Conservation (phyloP, 2,797 vertebrate genomes). For the Malacoctenus gilli region DNA sequence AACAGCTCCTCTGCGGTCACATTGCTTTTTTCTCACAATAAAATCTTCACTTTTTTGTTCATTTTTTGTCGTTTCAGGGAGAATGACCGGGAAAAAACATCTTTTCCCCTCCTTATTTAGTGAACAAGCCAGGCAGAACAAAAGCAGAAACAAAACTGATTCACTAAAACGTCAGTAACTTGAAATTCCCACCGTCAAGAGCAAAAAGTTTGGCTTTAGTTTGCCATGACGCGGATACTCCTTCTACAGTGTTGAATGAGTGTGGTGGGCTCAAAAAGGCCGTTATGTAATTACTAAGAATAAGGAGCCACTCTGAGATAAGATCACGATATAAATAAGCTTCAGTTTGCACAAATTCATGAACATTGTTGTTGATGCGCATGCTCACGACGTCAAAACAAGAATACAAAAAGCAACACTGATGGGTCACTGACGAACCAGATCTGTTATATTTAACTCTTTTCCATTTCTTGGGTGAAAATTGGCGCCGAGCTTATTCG, state of each 20-base stretch:
- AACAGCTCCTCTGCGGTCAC: conserved; percentile 67
- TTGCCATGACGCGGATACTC: too few species aligned
- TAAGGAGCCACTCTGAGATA: neutral
- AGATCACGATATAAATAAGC: neutral
- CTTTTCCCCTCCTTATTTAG: too few species aligned
- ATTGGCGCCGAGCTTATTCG: conserved; percentile 18
- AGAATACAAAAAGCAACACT: neutral
- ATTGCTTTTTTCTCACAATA: neutral
- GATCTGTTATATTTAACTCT: neutral
- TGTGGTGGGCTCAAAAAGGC: neutral
- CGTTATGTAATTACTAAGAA: neutral
- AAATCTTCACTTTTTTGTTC: too few species aligned
- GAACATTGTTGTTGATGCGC: neutral
- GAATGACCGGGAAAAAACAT: too few species aligned
- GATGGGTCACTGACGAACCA: neutral
- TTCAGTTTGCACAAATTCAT: neutral
- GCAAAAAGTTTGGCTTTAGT: too few species aligned
- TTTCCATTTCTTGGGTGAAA: neutral
- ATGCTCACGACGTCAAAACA: neutral
- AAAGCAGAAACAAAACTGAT: too few species aligned
- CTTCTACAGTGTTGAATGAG: too few species aligned
- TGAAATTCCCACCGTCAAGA: too few species aligned
- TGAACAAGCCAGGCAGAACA: too few species aligned
- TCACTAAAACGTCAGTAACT: too few species aligned
- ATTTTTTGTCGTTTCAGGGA: too few species aligned